These are phyloP conservation scores for Euglossa dilemma DNA, from an alignment of 1,140 invertebrate genomes.

Conservation along the genomic window DNA sequence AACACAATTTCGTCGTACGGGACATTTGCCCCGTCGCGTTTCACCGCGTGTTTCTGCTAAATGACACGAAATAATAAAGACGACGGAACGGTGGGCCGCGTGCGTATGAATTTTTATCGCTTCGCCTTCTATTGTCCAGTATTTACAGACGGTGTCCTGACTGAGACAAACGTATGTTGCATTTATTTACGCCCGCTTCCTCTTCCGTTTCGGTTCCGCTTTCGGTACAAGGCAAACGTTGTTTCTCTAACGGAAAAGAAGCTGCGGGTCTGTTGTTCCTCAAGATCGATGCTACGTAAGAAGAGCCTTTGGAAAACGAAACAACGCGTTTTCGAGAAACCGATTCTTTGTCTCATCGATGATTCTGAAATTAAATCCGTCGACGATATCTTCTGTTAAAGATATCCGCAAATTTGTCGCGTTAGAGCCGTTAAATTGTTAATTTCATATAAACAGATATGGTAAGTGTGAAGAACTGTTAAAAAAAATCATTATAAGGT, in stretches of 20 bases:
- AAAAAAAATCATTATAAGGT: no score
- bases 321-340: no score
- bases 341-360: no score
- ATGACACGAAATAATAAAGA: slow-evolving; percentile 50
- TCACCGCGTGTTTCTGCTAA: slow-evolving; percentile 32
- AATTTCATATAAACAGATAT: no score
- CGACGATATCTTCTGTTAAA: no score
- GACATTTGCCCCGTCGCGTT: slow-evolving; percentile 33
- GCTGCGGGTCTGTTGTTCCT: neutral
- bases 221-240: neutral
- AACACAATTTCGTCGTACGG: slow-evolving; percentile 24
- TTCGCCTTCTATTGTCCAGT: slow-evolving; percentile 36
- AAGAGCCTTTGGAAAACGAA: no score
- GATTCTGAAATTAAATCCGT: no score
- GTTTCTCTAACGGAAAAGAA: neutral
- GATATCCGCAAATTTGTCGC: no score
- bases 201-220: neutral
- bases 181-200: slow-evolving; percentile 9
- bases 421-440: no score
- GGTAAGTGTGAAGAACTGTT: no score
- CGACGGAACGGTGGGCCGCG: slow-evolving; percentile 26
- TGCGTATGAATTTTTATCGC: slow-evolving; percentile 51
- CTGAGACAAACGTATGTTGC: slow-evolving; percentile 19
- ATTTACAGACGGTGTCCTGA: slow-evolving; percentile 21
- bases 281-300: neutral